Conservation (phyloP, 2,113 vertebrate species). For the Chiloscyllium plagiosum region DNA sequence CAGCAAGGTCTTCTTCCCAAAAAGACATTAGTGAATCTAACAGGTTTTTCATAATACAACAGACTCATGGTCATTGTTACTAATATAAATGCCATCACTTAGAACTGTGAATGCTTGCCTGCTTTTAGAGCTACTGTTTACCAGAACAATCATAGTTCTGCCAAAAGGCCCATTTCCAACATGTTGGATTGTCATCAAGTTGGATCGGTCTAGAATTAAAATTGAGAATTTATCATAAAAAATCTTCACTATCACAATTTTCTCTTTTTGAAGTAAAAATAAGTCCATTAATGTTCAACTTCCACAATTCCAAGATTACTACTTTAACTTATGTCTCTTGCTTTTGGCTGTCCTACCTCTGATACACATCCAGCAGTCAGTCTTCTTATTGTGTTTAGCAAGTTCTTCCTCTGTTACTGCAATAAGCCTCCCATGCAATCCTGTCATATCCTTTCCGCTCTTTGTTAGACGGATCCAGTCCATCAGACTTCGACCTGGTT, state of each 20-base stretch:
- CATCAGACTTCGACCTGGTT: constrained; percentile 94
- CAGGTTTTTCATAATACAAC: neutral
- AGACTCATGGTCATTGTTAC: neutral
- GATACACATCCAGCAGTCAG: constrained; percentile 95
- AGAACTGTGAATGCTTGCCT: neutral
- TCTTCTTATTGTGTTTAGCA: constrained; percentile 73
- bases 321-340: neutral
- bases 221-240: neutral
- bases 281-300: neutral
- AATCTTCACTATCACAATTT: neutral
- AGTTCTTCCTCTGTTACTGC: constrained; percentile 87
- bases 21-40: neutral
- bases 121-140: neutral
- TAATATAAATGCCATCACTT: neutral
- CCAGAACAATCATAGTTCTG: neutral
- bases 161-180: neutral
- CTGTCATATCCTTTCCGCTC: constrained; percentile 84
- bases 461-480: constrained; percentile 92
- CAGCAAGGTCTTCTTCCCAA: neutral
- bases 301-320: neutral
- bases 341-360: constrained; percentile 63
- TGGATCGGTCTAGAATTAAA: neutral
- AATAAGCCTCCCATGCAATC: constrained; percentile 75
- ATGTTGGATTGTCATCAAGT: neutral
- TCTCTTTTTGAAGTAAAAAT: neutral